phyloP scores from a whole-genome alignment of 2,888 invertebrate species.

The Lithophane ornitopus region DNA sequence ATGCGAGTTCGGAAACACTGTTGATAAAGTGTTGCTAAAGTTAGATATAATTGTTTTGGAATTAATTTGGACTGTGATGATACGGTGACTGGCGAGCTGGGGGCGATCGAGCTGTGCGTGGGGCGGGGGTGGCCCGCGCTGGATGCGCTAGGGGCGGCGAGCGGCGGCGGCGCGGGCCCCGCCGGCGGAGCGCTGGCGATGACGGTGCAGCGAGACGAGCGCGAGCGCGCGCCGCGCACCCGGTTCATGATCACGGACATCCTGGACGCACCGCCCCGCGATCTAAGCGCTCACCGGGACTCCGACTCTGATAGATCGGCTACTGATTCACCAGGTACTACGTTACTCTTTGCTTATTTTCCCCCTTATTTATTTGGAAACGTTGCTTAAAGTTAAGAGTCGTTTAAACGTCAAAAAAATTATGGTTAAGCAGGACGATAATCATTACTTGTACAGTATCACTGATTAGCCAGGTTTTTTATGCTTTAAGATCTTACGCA shows the following conservation, averaged over 20 bases:
- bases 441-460: slow-evolving; percentile 52
- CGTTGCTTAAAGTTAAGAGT: not conserved
- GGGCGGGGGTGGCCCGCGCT: slow-evolving; percentile 82
- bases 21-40: slow-evolving; percentile 54
- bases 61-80: slow-evolving; percentile 71
- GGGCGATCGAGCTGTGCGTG: slow-evolving; percentile 79
- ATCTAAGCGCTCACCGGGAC: slow-evolving; percentile 90
- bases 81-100: slow-evolving; percentile 76
- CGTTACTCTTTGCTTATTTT: not conserved
- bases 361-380: not conserved
- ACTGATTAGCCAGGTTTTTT: slow-evolving; percentile 89
- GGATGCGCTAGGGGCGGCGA: slow-evolving; percentile 83
- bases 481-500: not conserved
- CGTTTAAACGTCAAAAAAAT: not conserved
- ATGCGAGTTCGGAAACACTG: slow-evolving; percentile 62
- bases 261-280: slow-evolving; percentile 91
- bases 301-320: slow-evolving; percentile 90
- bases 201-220: slow-evolving; percentile 92
- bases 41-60: slow-evolving; percentile 38
- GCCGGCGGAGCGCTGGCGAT: slow-evolving; percentile 90
- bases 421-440: not conserved
- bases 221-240: slow-evolving; percentile 94
- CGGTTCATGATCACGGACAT: slow-evolving; percentile 98
- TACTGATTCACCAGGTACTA: slow-evolving; percentile 88
- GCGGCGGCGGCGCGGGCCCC: slow-evolving; percentile 82